Base-by-base conservation (phyloP, 2,888 invertebrate genomes). In the Elysia crispata region DNA sequence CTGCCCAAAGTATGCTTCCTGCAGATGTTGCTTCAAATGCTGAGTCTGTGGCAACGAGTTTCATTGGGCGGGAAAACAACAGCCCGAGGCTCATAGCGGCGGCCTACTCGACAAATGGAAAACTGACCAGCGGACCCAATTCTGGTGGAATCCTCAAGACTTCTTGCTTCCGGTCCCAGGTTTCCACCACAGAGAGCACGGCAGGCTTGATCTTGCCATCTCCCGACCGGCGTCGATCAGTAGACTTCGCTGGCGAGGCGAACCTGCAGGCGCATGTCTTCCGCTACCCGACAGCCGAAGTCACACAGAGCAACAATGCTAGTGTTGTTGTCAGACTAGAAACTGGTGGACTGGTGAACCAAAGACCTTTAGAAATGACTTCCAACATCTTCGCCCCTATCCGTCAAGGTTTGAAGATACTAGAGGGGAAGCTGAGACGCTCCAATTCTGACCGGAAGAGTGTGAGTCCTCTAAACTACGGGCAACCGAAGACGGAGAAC, bases 341-440 rank as follows among this genome's bases (percentile, higher is more conserved):
- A 13, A 0, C 25, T 1, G 18, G 30, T 15, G 28, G 25, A 23
- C 23, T 23, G 18, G 33, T 18, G 1, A 66, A 18, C 28, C n/a
- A 25, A 28, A 57, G 75, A 11, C 18, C 49, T 20, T 64, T 81
- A 57, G 83, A 83, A 8, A 74, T 83, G 28, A 83, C 79, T n/a
- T 15, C 83, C 31, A 83, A 83, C 66, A 79, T 83, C n/a, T 69
- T 83, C 25, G 57, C 64, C 1, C 74, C 79, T n/a, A 69, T 79
- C 31, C 15, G 66, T 5, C 76, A 69, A 20, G 74, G 74, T 20
- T 20, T 76, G 18, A 78, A 76, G 57, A 13, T 64, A 3, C 60
- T 80, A 15, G 78, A 79, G 20, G 74, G 69, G 0, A 18, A 28
- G 28, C 62, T 64, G 20, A 28, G 28, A 18, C 25, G 28, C 1